phyloP scores from a whole-genome alignment of 1,140 invertebrate genomes.

The Scylla paramamosain region DNA sequence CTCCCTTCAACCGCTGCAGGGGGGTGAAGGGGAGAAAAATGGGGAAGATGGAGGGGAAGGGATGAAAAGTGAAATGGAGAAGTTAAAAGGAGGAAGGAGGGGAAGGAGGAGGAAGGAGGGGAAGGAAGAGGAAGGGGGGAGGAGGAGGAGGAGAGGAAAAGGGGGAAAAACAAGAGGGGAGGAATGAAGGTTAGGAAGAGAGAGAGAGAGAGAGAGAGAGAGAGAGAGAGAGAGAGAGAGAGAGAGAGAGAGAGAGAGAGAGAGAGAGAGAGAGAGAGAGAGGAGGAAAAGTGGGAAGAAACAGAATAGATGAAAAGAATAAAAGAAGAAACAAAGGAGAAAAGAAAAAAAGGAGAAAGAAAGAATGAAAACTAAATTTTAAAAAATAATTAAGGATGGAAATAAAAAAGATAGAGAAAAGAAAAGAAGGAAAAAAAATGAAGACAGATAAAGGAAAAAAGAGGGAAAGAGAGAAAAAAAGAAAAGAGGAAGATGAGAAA shows the following conservation, averaged over 20 bases:
- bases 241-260: neutral
- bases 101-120: neutral
- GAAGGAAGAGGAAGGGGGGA: neutral
- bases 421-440: neutral
- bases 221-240: constrained; percentile 1
- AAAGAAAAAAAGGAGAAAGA: neutral
- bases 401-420: neutral
- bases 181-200: neutral
- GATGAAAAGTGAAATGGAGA: neutral
- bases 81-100: constrained; percentile 8
- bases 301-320: neutral
- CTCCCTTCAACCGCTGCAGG: neutral
- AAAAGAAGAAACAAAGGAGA: neutral
- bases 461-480: neutral
- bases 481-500: neutral
- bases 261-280: neutral
- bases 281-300: neutral
- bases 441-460: neutral
- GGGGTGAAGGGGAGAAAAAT: neutral
- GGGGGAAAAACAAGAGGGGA: neutral
- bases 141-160: neutral
- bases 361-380: neutral
- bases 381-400: neutral
- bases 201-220: neutral
- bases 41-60: neutral